Base-by-base conservation (phyloP, 2,888 invertebrate genomes). In the Dasypolia templi region DNA sequence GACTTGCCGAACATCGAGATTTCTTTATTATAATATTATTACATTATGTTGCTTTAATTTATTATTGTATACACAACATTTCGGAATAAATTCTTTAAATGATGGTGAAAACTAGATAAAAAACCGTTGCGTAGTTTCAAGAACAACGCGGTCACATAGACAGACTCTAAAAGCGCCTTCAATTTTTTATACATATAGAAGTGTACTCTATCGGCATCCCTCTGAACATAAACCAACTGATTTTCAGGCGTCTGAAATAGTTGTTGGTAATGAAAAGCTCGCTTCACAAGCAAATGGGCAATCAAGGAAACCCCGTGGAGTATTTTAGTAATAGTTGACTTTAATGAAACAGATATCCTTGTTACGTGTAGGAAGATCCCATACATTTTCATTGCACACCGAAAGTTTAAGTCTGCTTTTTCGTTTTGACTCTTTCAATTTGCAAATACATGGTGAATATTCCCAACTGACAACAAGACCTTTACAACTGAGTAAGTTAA, bases 391-490 rank as follows among this genome's bases (percentile, higher is more conserved):
- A 66, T 19, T 39, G 22, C 5, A 19, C 22, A 11, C 39, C 14
- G 44, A 46, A 46, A 29, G 0, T 56, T 46, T 2, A 29, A 53
- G 7, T 44, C 29, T 19, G 2, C 7, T 14, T 56, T 22, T 58
- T 22, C 5, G 44, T 76, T 42, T 14, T 67, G 3, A 1, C 3
- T 35, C 14, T 42, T 19, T 44, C 7, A 2, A 22, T 44, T n/a
- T 35, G 2, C 12, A 51, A 39, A 29, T 46, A 7, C 44, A 26
- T 55, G 39, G 17, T 2, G n/a, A 62, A 56, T 26, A 49, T 44
- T 51, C 51, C 12, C 11, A 55, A 49, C 14, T 62, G 19, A 53
- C 55, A 32, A 61, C 26, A 65, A 79, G 19, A 26, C 29, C 14
- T 14, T n/a, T 26, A 51, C 26, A 42, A 51, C 32, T 46, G 22